These are phyloP conservation scores for Rousettus madagascariensis DNA, from an alignment of 2,797 vertebrate genomes.

Conservation along the genomic window DNA sequence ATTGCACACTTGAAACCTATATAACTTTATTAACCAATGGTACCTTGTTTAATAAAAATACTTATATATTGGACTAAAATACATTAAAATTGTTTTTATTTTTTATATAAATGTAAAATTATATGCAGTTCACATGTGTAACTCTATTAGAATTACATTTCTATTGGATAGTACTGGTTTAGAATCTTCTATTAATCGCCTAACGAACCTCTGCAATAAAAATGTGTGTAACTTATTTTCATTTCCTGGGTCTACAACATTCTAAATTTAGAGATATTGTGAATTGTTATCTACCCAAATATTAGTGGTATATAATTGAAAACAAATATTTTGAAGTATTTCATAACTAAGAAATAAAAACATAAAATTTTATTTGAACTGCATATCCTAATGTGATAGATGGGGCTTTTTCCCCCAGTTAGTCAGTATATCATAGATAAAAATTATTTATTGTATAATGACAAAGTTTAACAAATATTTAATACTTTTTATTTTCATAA, in stretches of 20 bases:
- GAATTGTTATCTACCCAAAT: not conserved
- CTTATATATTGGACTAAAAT: not conserved
- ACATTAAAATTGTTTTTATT: not conserved
- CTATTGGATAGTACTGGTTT: not conserved
- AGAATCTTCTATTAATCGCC: not conserved
- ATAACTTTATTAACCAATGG: no score
- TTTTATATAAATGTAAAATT: not conserved
- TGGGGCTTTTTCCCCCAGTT: not conserved
- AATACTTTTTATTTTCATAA: not conserved
- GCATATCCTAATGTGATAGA: not conserved
- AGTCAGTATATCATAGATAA: not conserved
- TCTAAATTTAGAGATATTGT: slow-evolving; percentile 15
- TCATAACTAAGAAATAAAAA: not conserved
- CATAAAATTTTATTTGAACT: not conserved
- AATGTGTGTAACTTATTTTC: not conserved
- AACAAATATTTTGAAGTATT: not conserved
- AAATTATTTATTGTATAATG: not conserved
- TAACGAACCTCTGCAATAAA: not conserved
- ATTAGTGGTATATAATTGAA: not conserved
- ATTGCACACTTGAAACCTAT: no score
- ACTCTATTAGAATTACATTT: not conserved
- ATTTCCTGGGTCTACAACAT: not conserved
- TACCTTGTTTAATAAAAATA: no score
- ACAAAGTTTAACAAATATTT: not conserved
- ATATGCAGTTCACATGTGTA: not conserved